These are phyloP conservation scores for Polymixis lichenea DNA, from an alignment of 2,888 invertebrate genomes.

Conservation along the genomic window DNA sequence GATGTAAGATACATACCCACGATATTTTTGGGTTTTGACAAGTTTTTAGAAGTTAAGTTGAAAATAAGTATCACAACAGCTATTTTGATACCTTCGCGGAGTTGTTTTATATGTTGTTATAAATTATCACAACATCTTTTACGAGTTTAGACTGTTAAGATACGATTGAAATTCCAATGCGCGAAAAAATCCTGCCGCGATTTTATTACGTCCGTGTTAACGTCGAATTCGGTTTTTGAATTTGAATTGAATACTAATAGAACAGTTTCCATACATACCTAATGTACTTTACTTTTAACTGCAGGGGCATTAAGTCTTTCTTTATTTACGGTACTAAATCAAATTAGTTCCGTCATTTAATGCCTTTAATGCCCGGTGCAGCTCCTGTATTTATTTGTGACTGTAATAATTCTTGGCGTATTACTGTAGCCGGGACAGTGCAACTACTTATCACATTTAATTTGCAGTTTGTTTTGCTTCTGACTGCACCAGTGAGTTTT, in stretches of 20 bases:
- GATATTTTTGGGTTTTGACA: not conserved
- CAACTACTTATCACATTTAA: conserved; percentile 35
- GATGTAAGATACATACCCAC: too few species aligned
- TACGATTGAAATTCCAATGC: too few species aligned
- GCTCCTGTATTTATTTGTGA: conserved; percentile 36
- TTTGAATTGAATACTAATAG: too few species aligned
- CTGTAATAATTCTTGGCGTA: conserved; percentile 42
- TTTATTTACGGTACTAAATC: conserved; percentile 38
- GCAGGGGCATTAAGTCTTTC: conserved; percentile 14
- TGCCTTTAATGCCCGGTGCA: conserved; percentile 28
- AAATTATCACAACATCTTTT: not conserved
- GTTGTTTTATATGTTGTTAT: not conserved
- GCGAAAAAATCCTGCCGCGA: too few species aligned
- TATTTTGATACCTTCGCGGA: too few species aligned
- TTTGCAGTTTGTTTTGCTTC: conserved; percentile 33
- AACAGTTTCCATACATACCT: not conserved
- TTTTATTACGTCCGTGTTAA: too few species aligned
- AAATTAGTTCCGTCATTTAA: conserved; percentile 39
- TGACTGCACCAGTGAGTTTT: conserved; percentile 2
- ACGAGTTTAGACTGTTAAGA: not conserved
- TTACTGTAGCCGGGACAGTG: conserved; percentile 16
- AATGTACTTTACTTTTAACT: not conserved
- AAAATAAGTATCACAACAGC: not conserved
- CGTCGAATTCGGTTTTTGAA: not conserved
- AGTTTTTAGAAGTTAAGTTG: not conserved